These are phyloP conservation scores for Silurus glanis DNA, from an alignment of 2,113 vertebrate species.

Conservation along the genomic window DNA sequence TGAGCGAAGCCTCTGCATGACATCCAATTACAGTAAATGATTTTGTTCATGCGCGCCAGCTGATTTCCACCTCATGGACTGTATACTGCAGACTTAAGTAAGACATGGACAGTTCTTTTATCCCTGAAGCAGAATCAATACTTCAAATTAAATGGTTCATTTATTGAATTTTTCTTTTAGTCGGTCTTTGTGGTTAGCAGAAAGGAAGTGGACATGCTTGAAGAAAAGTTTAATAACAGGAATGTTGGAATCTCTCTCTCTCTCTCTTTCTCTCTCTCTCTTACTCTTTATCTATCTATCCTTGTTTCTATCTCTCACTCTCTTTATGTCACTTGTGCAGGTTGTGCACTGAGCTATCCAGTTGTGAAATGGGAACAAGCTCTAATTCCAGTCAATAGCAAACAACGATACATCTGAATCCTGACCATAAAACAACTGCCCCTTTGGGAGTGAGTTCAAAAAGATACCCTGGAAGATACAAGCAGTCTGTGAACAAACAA, in stretches of 20 bases:
- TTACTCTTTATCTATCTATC: neutral
- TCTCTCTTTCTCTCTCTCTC: neutral
- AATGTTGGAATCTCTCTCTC: neutral
- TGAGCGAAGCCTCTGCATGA: neutral
- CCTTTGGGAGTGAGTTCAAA: slow-evolving; percentile 25
- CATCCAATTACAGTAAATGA: neutral
- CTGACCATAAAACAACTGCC: slow-evolving; percentile 21
- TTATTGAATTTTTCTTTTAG: neutral
- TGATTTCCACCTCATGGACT: neutral
- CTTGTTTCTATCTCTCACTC: no score
- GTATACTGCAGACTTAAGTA: neutral
- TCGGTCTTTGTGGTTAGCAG: neutral
- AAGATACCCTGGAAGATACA: slow-evolving; percentile 31
- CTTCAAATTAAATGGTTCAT: neutral
- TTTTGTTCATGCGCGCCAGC: neutral
- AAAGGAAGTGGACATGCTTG: neutral
- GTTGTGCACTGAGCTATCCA: slow-evolving; percentile 25
- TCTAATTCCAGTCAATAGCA: slow-evolving; percentile 20
- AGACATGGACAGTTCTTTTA: neutral
- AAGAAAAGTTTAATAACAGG: neutral
- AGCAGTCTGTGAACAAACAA: slow-evolving; percentile 28
- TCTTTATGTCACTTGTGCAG: neutral
- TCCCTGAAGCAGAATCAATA: neutral
- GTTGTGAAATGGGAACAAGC: slow-evolving; percentile 40
- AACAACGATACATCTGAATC: slow-evolving; percentile 29